Evolutionary conservation across 2,797 vertebrate genomes (phyloP), one percentile per base, ranked within the genome.

Genomic region (Rhinella marina): DNA sequence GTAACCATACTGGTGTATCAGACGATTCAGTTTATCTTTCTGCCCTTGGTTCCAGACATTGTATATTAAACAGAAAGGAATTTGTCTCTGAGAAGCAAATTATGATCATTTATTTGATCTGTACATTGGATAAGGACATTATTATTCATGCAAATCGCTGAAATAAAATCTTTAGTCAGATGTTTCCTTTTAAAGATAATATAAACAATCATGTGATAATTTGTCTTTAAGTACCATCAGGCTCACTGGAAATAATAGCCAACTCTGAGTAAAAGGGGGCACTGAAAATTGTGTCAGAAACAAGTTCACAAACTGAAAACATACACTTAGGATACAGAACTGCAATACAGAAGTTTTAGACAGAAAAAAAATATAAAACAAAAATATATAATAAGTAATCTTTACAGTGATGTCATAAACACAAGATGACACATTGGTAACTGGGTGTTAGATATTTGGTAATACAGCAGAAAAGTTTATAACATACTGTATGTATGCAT

Each of bases 141-240:
- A 66, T 68, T 82, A 50, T 19, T 41, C 81, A 82, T 66, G 81
- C 41, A 64, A 64, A 81, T 7, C 0, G 12, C 79, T 62, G 79
- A 23, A 81, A 81, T 81, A 81, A 64, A 81, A 81, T 81, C 32
- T 81, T 64, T 64, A 64, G 80, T 81, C 80, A 81, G 29, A 64
- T 81, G 80, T 81, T 81, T 81, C 61, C 61, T 81, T 48, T 81
- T 81, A 81, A 64, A 81, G 57, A 50, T 81, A 50, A 64, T 81
- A 81, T 81, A 64, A 81, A 81, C 80, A 68, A 52, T 68, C 23
- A 68, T 68, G 61, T 82, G 59, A 64, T 81, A 50, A 81, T 81
- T 66, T 64, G 61, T 64, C 48, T 82, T 82, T 61, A 66, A 52
- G 52, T 82, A 17, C 62, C 48, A 82, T 14, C 21, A 62, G 57